Evolutionary conservation across 2,113 vertebrate genomes (phyloP).

Genomic region (Pluvianellus socialis): DNA sequence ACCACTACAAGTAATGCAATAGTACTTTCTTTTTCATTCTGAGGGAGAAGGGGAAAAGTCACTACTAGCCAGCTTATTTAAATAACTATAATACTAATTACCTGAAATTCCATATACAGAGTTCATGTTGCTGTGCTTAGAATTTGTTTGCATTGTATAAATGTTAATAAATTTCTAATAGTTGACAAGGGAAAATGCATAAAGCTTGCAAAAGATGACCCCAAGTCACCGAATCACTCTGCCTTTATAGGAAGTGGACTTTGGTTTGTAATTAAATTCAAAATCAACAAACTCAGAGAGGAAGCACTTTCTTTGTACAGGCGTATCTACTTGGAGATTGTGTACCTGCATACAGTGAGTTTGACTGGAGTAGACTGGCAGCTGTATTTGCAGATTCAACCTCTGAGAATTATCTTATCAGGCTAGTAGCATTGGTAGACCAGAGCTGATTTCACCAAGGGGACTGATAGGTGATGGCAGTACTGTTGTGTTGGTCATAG

Average conservation of each 20-base stretch:
- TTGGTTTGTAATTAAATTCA: slow-evolving; percentile 5
- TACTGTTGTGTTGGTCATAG: neutral
- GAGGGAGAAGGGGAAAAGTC: neutral
- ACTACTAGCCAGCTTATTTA: neutral
- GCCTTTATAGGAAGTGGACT: neutral
- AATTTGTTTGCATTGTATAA: neutral
- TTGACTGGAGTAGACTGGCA: neutral
- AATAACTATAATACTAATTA: neutral
- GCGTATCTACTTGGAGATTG: neutral
- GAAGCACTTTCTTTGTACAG: neutral
- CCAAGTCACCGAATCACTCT: neutral
- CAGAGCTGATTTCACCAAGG: neutral
- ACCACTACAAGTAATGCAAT: neutral
- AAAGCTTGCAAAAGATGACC: neutral
- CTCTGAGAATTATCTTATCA: neutral
- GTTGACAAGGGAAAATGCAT: neutral
- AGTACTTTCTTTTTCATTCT: neutral
- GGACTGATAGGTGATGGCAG: neutral
- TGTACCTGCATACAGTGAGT: neutral
- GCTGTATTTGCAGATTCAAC: neutral
- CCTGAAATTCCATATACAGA: neutral
- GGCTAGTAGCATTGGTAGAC: neutral
- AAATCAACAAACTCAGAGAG: neutral
- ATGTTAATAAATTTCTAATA: neutral
- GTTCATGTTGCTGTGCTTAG: neutral